Percentiles rank a stretch among this genome's conserved stretches.
Conservation (phyloP, 2,888 invertebrate species). For the Caenorhabditis sp. region DNA sequence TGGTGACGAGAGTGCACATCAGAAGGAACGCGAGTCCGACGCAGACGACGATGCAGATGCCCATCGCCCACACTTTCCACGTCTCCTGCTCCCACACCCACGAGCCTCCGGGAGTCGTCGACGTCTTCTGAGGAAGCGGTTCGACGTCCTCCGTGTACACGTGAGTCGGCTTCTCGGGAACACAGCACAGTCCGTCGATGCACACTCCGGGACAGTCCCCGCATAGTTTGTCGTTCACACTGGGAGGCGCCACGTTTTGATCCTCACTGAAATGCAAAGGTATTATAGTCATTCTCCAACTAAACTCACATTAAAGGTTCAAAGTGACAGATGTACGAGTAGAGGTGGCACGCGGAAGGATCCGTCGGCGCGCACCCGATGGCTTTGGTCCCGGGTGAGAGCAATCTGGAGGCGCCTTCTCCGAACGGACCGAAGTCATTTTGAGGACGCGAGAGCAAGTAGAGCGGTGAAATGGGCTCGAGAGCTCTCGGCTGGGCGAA, state of each 20-base stretch:
- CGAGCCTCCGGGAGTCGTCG: not conserved
- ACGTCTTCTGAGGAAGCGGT: not conserved
- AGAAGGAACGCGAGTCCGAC: constrained; percentile 8
- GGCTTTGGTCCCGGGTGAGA: not conserved
- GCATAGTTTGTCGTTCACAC: not conserved
- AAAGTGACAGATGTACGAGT: constrained; percentile 24
- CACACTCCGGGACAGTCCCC: constrained; percentile 11
- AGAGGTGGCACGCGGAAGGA: not conserved
- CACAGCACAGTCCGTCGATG: constrained; percentile 4
- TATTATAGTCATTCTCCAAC: not conserved
- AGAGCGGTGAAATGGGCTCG: not conserved
- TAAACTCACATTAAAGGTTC: constrained; percentile 2
- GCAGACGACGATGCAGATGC: not conserved
- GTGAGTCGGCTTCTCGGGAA: too few species aligned
- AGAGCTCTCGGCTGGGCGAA: not conserved
- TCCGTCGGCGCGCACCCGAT: constrained; percentile 22
- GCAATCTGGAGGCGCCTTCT: not conserved
- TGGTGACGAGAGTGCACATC: constrained; percentile 18
- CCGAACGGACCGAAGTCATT: too few species aligned
- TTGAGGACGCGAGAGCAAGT: too few species aligned
- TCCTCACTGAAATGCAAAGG: too few species aligned
- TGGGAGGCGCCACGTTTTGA: too few species aligned
- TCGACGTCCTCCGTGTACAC: too few species aligned
- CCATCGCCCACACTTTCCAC: not conserved
- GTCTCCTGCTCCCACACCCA: not conserved